Evolutionary conservation across 2,113 vertebrate species (phyloP).

Genomic region (Bos indicus): DNA sequence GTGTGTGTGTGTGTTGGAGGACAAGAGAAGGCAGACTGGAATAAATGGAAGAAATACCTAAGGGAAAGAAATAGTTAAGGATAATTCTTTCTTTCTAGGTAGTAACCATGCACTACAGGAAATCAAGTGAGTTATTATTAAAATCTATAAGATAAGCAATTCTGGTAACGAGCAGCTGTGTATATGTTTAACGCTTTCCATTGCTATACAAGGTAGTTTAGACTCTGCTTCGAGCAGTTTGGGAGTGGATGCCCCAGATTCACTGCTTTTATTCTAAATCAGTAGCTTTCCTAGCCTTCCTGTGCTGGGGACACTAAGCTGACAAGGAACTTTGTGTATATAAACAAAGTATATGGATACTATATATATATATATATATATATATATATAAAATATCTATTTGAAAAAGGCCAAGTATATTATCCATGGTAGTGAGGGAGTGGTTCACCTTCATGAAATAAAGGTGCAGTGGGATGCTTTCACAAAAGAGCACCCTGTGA

Average conservation of each 20-base stretch:
- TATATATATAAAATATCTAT: neutral
- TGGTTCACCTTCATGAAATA: slow-evolving; percentile 26
- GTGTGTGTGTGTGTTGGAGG: neutral
- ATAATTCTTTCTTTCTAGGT: slow-evolving; percentile 53
- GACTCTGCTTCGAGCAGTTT: slow-evolving; percentile 41
- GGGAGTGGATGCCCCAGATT: slow-evolving; percentile 76
- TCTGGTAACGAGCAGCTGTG: slow-evolving; percentile 74
- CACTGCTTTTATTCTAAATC: slow-evolving; percentile 74
- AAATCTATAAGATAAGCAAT: slow-evolving; percentile 77
- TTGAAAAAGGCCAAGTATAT: neutral
- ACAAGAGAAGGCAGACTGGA: neutral
- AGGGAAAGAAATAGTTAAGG: neutral
- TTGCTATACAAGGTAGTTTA: slow-evolving; percentile 59
- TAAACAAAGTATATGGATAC: fast-evolving
- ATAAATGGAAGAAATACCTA: neutral
- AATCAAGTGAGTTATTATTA: slow-evolving; percentile 72
- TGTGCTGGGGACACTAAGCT: slow-evolving; percentile 53
- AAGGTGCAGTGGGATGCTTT: neutral
- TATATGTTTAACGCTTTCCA: slow-evolving; percentile 74
- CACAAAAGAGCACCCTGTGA: neutral
- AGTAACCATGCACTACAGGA: slow-evolving; percentile 50
- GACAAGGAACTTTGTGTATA: slow-evolving; percentile 8
- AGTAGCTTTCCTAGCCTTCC: slow-evolving; percentile 64
- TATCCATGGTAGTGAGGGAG: neutral
- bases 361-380: neutral